Conservation (phyloP, 2,113 vertebrate genomes). For the Danionella cerebrum region DNA sequence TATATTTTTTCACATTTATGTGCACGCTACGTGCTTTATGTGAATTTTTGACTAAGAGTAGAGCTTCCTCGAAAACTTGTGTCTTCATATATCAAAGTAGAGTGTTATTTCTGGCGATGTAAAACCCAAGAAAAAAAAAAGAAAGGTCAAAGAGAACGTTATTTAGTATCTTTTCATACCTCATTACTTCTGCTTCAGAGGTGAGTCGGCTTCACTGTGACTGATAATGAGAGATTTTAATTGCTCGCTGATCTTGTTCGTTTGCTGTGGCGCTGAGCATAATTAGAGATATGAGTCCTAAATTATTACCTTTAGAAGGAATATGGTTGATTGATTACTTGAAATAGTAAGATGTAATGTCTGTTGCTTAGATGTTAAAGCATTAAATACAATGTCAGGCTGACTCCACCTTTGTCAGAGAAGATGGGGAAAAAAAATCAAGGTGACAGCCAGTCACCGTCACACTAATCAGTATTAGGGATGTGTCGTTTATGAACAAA, state of each 20-base stretch:
- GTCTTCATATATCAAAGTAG: neutral
- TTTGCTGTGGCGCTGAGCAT: constrained; percentile 3
- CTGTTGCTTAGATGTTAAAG: no score
- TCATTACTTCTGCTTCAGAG: constrained; percentile 19
- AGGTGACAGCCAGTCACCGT: no score
- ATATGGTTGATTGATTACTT: constrained; percentile 15
- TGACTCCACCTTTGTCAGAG: no score
- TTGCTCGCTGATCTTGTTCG: constrained; percentile 1
- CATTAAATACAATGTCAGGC: no score
- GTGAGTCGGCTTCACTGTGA: neutral
- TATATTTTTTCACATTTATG: no score
- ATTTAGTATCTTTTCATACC: constrained; percentile 8
- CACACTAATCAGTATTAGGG: no score
- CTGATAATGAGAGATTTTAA: constrained; percentile 33
- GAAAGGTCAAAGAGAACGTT: constrained; percentile 1
- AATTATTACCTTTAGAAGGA: constrained; percentile 3
- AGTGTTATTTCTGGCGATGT: neutral
- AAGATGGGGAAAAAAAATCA: no score
- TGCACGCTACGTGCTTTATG: no score
- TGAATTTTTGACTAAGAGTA: neutral
- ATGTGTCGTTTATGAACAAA: no score
- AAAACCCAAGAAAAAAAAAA: neutral
- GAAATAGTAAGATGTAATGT: neutral
- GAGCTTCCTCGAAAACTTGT: neutral
- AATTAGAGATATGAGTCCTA: constrained; percentile 21